Evolutionary conservation across 2,113 vertebrate species (phyloP).

Genomic region (Argyrosomus japonicus): DNA sequence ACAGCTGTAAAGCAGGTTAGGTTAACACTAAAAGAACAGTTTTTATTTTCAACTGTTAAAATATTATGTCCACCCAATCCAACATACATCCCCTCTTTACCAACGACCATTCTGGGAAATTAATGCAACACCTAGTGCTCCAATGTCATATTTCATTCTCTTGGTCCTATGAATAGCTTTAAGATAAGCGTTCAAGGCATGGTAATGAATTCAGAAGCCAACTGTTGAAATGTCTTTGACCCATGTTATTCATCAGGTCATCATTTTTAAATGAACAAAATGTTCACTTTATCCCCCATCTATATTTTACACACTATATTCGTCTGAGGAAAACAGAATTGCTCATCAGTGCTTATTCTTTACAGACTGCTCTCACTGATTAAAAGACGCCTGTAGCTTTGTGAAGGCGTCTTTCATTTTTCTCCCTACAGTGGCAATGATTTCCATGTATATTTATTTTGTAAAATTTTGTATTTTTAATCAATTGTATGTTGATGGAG

Average conservation of each 20-base stretch:
- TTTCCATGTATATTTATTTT: background rate
- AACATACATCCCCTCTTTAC: background rate
- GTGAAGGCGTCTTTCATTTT: background rate
- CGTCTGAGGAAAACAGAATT: background rate
- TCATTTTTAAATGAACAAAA: constrained; percentile 27
- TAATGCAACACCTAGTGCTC: background rate
- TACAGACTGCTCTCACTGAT: constrained; percentile 9
- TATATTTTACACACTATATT: constrained; percentile 11
- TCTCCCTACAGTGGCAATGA: background rate
- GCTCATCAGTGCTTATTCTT: constrained; percentile 30
- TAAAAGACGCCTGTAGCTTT: background rate
- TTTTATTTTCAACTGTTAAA: background rate
- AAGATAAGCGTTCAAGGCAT: background rate
- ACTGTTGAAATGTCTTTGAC: constrained; percentile 36
- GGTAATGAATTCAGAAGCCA: constrained; percentile 13
- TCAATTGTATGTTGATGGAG: background rate
- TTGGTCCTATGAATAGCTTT: background rate
- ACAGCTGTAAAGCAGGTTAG: background rate
- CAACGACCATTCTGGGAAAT: constrained; percentile 22
- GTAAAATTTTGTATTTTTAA: background rate
- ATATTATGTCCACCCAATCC: background rate
- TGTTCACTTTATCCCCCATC: constrained; percentile 6
- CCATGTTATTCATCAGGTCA: constrained; percentile 23
- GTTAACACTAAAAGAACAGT: background rate
- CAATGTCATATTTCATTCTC: constrained; percentile 12